Conservation (phyloP, 2,113 vertebrate species). For the Sorex fumeus region DNA sequence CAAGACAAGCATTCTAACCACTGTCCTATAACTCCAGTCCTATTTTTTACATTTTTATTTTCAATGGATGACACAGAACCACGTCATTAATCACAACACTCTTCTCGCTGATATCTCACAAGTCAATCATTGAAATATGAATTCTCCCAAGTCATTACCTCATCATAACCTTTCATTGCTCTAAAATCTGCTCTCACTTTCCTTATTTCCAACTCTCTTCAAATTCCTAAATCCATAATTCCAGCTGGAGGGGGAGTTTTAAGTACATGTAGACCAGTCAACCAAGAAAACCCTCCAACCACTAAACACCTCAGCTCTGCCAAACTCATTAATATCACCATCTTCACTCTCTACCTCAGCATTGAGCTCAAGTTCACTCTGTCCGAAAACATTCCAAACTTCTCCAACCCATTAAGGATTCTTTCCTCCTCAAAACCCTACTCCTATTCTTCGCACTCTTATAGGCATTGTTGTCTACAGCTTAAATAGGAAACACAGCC, state of each 20-base stretch:
- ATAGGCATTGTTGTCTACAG: neutral
- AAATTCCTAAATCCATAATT: neutral
- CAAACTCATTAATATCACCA: neutral
- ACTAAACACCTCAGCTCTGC: neutral
- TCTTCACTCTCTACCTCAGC: neutral
- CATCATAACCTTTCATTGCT: neutral
- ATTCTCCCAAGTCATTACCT: neutral
- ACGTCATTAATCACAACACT: neutral
- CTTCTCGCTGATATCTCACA: neutral
- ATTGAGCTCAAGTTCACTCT: neutral
- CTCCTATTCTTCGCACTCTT: neutral
- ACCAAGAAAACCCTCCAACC: neutral
- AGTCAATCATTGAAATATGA: neutral
- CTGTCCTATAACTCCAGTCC: no score
- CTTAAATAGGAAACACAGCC: neutral
- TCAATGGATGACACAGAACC: neutral
- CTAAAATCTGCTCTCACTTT: constrained; percentile 8
- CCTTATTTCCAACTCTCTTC: neutral
- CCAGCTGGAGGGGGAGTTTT: neutral
- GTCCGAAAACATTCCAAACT: neutral
- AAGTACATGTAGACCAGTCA: neutral
- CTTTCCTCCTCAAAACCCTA: neutral
- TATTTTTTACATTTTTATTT: neutral
- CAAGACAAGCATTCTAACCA: no score
- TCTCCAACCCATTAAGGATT: neutral